These are phyloP conservation scores for Zele albiditarsus DNA, from an alignment of 2,888 invertebrate genomes.

Conservation along the genomic window DNA sequence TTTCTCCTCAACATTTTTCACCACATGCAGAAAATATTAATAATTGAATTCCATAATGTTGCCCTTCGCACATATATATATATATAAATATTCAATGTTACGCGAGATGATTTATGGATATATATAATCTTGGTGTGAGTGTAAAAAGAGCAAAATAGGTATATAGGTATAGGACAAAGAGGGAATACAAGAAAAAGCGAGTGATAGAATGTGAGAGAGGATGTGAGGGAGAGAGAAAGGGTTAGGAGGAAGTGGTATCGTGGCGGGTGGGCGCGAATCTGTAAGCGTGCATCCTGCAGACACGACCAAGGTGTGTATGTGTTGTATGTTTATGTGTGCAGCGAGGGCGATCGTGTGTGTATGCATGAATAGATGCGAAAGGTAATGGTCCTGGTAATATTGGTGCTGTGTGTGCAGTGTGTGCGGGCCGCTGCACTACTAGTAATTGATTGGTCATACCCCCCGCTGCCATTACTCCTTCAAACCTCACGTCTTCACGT, in stretches of 20 bases:
- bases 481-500: conserved; percentile 60
- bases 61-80: too few species aligned
- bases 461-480: conserved; percentile 67
- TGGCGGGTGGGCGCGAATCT: conserved; percentile 53
- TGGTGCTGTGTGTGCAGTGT: conserved; percentile 60
- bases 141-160: too few species aligned
- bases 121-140: too few species aligned
- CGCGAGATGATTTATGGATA: too few species aligned
- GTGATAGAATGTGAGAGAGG: not conserved
- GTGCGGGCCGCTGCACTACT: conserved; percentile 68
- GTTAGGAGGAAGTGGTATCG: conserved; percentile 14
- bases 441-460: conserved; percentile 73
- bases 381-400: conserved; percentile 71
- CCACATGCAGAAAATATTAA: too few species aligned
- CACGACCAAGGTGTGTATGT: conserved; percentile 60
- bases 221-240: not conserved
- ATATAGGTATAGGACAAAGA: too few species aligned
- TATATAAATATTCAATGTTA: too few species aligned
- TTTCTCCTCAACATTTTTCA: too few species aligned
- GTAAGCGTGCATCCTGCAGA: conserved; percentile 62
- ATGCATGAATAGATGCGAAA: conserved; percentile 55
- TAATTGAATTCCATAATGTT: too few species aligned
- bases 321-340: not conserved
- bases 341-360: not conserved
- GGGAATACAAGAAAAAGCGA: too few species aligned